These are phyloP conservation scores for Bombus sibiricus DNA, from an alignment of 1,140 invertebrate species.

Conservation along the genomic window DNA sequence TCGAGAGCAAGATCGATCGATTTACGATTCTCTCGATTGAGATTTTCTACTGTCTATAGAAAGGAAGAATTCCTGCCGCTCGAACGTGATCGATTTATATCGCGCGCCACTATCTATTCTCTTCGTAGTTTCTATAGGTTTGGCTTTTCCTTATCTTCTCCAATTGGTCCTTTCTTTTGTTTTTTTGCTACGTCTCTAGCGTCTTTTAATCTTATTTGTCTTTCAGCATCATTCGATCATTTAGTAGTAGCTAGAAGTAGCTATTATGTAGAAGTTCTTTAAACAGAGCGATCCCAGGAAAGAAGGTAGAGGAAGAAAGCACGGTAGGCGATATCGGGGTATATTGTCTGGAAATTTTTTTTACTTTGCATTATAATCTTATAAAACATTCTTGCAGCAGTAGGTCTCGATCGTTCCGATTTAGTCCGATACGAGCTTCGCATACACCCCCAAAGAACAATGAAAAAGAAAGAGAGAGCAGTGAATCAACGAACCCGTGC, in stretches of 20 bases:
- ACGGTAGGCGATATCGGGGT: neutral
- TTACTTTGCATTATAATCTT: neutral
- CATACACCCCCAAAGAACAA: no score
- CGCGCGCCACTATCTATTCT: neutral
- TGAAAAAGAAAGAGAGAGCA: neutral
- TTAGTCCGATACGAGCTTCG: no score
- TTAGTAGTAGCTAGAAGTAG: no score
- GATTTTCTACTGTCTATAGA: neutral
- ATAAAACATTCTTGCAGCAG: neutral
- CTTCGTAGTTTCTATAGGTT: neutral
- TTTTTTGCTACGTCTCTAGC: neutral
- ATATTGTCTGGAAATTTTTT: neutral
- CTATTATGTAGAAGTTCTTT: neutral
- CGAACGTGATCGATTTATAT: constrained; percentile 6
- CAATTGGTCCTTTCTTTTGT: neutral
- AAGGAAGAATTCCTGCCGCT: neutral
- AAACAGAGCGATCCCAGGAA: no score
- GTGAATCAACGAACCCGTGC: neutral
- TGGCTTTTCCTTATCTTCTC: neutral
- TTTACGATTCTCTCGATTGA: constrained; percentile 16
- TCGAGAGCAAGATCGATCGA: constrained; percentile 4
- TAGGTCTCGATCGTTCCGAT: no score
- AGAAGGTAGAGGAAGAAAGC: neutral
- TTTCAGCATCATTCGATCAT: neutral
- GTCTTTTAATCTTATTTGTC: neutral